Evolutionary conservation across 1,140 invertebrate genomes (phyloP).

Genomic region (Sipha flava): DNA sequence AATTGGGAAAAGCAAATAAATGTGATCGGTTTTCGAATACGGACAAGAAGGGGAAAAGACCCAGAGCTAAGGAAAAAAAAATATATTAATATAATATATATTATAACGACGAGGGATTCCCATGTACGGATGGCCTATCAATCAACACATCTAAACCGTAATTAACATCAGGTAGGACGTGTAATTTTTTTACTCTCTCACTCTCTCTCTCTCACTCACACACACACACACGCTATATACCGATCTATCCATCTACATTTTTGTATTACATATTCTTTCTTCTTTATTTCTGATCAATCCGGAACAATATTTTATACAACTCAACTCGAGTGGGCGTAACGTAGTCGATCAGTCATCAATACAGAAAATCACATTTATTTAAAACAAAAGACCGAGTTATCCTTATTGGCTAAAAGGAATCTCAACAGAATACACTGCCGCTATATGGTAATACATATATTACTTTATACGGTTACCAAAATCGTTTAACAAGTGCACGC

Average conservation of each 20-base stretch:
- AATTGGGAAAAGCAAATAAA: constrained; percentile 33
- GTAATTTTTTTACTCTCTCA: neutral
- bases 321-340: neutral
- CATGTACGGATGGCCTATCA: constrained; percentile 28
- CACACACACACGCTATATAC: too few relatives aligned
- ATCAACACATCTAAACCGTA: constrained; percentile 25
- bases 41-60: neutral
- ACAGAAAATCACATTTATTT: neutral
- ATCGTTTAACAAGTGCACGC: neutral
- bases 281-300: constrained; percentile 2
- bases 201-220: neutral
- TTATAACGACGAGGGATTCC: constrained; percentile 24
- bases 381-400: constrained; percentile 4
- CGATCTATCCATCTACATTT: neutral
- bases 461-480: neutral
- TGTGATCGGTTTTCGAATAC: constrained; percentile 21
- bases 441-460: neutral
- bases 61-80: neutral
- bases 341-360: constrained; percentile 15
- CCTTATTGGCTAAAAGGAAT: neutral
- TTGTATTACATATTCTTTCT: neutral
- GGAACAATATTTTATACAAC: constrained; percentile 3
- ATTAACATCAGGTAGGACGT: constrained; percentile 24
- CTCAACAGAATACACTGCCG: neutral
- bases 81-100: neutral